phyloP scores from a whole-genome alignment of 2,888 invertebrate genomes.

The Unio pictorum region DNA sequence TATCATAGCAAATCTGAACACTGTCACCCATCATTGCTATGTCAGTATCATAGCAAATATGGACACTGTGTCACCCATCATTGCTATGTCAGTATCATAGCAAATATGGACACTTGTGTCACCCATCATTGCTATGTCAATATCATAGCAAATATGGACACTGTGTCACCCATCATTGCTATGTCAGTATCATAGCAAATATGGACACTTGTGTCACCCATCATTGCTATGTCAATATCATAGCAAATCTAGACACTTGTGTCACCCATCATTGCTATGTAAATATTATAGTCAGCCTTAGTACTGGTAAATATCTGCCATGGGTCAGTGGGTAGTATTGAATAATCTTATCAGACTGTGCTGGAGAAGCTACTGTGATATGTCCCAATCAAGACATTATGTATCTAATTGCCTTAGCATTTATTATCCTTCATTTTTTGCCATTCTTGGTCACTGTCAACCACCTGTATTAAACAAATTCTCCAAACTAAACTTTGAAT shows the following conservation, averaged over 20 bases:
- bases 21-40: conserved; percentile 94
- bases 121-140: conserved; percentile 92
- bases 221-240: conserved; percentile 77
- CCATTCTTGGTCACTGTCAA: too few relatives aligned
- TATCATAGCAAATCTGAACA: conserved; percentile 94
- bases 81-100: conserved; percentile 93
- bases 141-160: conserved; percentile 94
- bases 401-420: too few relatives aligned
- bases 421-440: too few relatives aligned
- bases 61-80: conserved; percentile 95
- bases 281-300: conserved; percentile 29
- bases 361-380: too few relatives aligned
- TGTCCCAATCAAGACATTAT: too few relatives aligned
- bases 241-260: conserved; percentile 95
- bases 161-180: conserved; percentile 94
- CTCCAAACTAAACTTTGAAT: too few relatives aligned
- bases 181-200: conserved; percentile 76
- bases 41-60: conserved; percentile 93
- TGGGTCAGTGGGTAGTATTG: too few relatives aligned
- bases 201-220: too few relatives aligned
- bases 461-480: too few relatives aligned
- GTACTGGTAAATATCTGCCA: too few relatives aligned
- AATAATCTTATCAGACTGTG: too few relatives aligned
- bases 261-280: conserved; percentile 90
- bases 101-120: conserved; percentile 97